Evolutionary conservation across 2,113 vertebrate species (phyloP), one percentile per base, ranked within the genome.

Genomic region (Sceloporus tristichus): DNA sequence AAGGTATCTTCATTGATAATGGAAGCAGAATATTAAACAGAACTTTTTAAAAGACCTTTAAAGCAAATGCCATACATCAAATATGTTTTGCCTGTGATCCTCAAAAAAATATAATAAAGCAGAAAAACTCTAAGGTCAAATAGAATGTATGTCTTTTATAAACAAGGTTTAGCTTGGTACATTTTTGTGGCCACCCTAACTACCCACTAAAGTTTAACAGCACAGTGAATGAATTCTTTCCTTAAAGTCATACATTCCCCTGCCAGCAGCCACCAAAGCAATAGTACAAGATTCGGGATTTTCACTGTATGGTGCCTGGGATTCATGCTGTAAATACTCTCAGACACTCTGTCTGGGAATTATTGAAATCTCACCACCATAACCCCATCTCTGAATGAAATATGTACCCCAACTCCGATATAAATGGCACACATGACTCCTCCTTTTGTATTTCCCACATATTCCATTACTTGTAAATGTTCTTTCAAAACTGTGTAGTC

Each of bases 1-100:
- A 90, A 74, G 71, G 86, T 38, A 88, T 78, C 83, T 89, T 21
- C 74, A 88, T 25, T 54, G 89, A 85, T 29, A 6, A 86, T 1
- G 10, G 13, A 21, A 65, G 48, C 29, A 11, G n/a, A 76, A 38
- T 76, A 9, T 62, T 65, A 40, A 84, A 53, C 10, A 13, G 1
- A 42, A 0, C 18, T 13, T 84, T 84, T 71, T 14, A 29, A 23
- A 40, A 27, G 73, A 79, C 40, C 68, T 77, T 92, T 68, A 59
- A 70, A 62, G 81, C 87, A 87, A 0, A 77, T 76, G 0, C 11
- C 19, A 82, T 85, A 85, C 48, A 66, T 75, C 18, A 48, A 82
- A 16, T 19, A 23, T 2, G 88, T 25, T 29, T 79, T 88, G 73
- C 75, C 1, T 9, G 21, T 48, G 8, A 18, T 0, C 0, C 4